Conservation (phyloP, 2,888 invertebrate species). For the Polydrusus tereticollis region DNA sequence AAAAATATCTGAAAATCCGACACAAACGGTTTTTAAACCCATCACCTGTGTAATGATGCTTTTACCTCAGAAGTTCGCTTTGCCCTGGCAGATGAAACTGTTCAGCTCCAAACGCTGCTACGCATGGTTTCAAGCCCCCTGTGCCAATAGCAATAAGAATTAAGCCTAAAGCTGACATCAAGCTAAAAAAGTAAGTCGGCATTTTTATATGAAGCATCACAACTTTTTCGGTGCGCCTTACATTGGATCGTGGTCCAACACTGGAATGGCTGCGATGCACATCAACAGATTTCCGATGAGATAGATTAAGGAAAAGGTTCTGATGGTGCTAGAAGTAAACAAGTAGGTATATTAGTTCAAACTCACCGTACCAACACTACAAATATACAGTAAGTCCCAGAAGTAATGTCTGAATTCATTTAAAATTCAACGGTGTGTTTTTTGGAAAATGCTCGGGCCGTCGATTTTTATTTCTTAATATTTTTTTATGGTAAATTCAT, state of each 20-base stretch:
- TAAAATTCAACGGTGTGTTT: no score
- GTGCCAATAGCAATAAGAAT: slow-evolving; percentile 80
- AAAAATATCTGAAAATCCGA: slow-evolving; percentile 70
- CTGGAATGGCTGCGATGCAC: slow-evolving; percentile 74
- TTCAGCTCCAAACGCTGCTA: slow-evolving; percentile 89
- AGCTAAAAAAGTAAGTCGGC: slow-evolving; percentile 62
- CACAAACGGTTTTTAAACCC: no score
- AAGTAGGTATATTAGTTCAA: neutral
- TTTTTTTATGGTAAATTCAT: no score
- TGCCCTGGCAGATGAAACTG: slow-evolving; percentile 81
- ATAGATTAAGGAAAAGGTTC: slow-evolving; percentile 82
- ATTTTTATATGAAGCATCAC: neutral
- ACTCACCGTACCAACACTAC: no score
- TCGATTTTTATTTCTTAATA: no score
- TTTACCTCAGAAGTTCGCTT: slow-evolving; percentile 72
- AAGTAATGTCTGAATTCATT: no score
- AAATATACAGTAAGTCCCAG: no score
- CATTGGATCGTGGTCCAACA: slow-evolving; percentile 71
- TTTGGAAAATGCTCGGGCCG: no score
- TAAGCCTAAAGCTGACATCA: slow-evolving; percentile 71
- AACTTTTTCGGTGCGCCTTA: slow-evolving; percentile 60
- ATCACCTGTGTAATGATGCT: no score
- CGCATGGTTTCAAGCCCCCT: slow-evolving; percentile 90
- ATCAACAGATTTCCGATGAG: slow-evolving; percentile 78
- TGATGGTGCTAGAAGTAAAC: slow-evolving; percentile 74